Evolutionary conservation across 2,797 vertebrate genomes (phyloP), one percentile per base, ranked within the genome.

Genomic region (Pteronotus mesoamericanus): DNA sequence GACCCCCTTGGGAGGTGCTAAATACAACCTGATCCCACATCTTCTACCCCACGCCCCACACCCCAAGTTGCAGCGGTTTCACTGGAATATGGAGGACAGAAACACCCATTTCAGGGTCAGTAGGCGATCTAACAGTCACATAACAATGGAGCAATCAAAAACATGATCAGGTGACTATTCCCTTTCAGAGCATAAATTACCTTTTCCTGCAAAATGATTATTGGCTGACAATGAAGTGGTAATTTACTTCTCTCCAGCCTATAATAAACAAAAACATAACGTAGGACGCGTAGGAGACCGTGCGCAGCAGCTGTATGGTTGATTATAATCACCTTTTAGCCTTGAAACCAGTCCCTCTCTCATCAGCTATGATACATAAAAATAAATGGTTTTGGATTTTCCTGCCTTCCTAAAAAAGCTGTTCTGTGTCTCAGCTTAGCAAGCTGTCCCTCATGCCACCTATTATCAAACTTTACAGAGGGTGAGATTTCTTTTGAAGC

Each of bases 181-280:
- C 79, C 86, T 96, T 97, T 89, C 91, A 92, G 94, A 87, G 53
- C 71, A 92, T 95, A 93, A 95, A 96, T 96, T 91, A 94, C 79
- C 64, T 97, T 95, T 96, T 91, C 91, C 84, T 85, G 91, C 92
- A 82, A 97, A 97, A 92, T 95, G 88, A 97, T 95, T 94, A 96
- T 95, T 96, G 88, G 75, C 75, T 95, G 75, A 89, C 95, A 94
- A 94, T 21, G 46, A 97, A 84, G 66, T 82, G 24, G 44, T 84
- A 96, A 94, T 97, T 97, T 96, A 95, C 53, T 82, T 93, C 74
- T 51, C 59, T 94, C 84, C 21, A 94, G 92, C 57, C 59, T 96
- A 59, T 93, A 95, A 96, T 96, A 97, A 97, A 96, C 96, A 96
- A 79, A 96, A 96, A 87, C 86, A 93, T 42, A 84, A 91, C 95